Conservation (phyloP, 2,113 vertebrate species). For the Percina caprodes region DNA sequence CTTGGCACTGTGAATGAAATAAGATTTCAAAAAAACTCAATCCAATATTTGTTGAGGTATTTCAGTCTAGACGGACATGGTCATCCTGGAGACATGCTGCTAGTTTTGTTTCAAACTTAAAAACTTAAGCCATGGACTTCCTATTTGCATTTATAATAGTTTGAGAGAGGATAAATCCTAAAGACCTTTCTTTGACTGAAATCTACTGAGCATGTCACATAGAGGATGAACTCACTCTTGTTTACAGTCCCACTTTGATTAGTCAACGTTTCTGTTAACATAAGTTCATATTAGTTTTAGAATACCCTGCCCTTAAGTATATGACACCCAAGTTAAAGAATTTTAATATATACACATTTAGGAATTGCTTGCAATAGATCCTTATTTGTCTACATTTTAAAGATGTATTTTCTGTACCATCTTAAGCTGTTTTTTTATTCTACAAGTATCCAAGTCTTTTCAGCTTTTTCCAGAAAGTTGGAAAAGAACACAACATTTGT, state of each 20-base stretch:
- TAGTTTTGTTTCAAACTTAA: background rate
- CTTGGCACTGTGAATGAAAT: too few species aligned
- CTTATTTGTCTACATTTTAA: background rate
- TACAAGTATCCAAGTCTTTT: background rate
- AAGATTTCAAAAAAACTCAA: too few species aligned
- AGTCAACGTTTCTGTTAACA: background rate
- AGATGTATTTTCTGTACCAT: background rate
- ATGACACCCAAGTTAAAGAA: background rate
- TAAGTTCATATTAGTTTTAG: background rate
- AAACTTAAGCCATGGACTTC: background rate
- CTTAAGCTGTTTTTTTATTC: background rate
- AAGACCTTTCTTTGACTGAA: too few species aligned
- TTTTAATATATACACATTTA: background rate
- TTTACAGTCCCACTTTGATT: background rate
- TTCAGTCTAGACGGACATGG: background rate
- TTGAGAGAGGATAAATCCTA: background rate
- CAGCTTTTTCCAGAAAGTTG: background rate
- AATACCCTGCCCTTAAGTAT: background rate
- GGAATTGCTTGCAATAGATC: background rate
- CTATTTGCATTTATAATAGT: background rate
- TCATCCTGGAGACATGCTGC: background rate
- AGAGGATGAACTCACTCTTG: background rate
- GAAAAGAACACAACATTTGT: background rate
- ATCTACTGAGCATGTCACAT: background rate
- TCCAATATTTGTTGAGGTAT: background rate